Conservation (phyloP, 2,113 vertebrate species). For the Mus spicilegus region DNA sequence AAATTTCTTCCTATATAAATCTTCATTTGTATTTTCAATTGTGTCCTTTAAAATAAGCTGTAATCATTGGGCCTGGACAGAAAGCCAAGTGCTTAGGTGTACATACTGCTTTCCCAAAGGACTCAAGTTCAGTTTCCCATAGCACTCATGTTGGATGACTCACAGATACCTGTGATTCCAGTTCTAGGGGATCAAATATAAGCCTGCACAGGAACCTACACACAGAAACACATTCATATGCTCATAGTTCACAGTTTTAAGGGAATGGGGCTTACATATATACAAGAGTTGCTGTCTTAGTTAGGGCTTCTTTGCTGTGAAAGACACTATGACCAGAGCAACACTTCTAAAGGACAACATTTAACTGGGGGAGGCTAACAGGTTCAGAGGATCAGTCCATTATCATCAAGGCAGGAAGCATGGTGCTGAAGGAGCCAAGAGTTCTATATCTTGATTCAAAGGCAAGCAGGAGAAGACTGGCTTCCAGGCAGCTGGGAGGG, state of each 20-base stretch:
- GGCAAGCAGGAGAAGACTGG: too few relatives aligned
- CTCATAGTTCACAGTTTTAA: background rate
- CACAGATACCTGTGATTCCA: background rate
- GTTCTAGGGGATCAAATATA: background rate
- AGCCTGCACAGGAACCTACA: background rate
- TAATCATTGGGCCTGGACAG: background rate
- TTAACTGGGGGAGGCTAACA: too few relatives aligned
- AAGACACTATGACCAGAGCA: too few relatives aligned
- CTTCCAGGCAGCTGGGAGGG: too few relatives aligned
- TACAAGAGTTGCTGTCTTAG: background rate
- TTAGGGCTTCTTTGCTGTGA: too few relatives aligned
- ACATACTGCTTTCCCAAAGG: background rate
- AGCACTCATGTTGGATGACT: background rate
- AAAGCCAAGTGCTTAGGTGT: background rate
- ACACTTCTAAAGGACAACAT: too few relatives aligned
- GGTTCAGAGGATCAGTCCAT: too few relatives aligned
- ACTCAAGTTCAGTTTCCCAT: background rate
- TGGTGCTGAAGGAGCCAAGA: too few relatives aligned
- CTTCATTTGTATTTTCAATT: background rate
- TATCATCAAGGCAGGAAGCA: too few relatives aligned
- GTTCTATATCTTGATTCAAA: too few relatives aligned
- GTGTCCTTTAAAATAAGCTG: background rate
- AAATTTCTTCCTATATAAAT: background rate
- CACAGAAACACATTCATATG: background rate
- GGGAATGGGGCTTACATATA: background rate